Base-by-base conservation (phyloP, 2,888 invertebrate genomes). In the Belgica antarctica region DNA sequence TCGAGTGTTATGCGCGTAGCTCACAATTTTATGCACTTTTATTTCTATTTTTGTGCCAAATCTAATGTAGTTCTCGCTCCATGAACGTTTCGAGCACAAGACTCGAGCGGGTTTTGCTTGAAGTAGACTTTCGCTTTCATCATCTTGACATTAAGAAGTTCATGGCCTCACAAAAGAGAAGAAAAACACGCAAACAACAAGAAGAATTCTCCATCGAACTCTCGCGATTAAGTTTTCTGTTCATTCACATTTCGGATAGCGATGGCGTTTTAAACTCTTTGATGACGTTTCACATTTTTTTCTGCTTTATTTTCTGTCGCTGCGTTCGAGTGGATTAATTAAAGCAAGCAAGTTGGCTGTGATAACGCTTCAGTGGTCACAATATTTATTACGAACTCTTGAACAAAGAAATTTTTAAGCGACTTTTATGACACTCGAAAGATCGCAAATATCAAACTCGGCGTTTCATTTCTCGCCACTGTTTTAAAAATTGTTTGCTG, bases 201-300 rank as follows among this genome's bases (percentile, higher is more conserved):
- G 19, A 52, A 52, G 22, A 52, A 22, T 3, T 41, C 15, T 41
- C 19, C 17, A 52, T 52, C 19, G 22, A 52, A 52, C 22, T 22
- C 15, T 52, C 52, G 19, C 52, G 62, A 63, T 22, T 41, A 41
- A 36, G 15, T 62, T 63, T 62, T 62, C 34, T 41, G 63, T 63
- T 63, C 36, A 63, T 63, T 41, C 63, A 63, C 63, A 63, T 63
- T 63, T 62, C 36, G 36, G 63, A 36, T 63, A 41, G 63, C 34
- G 63, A 63, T 41, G 63, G 41, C 63, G n/a, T 24, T 41, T 25
- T n/a, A 15, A 31, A 12, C 10, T 59, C 27, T 59, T 59, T 24
- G 63, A 63, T 63, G 63, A 63, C 63, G 63, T 63, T 63, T 22
- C 52, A 52, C 22, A 19, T 52, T 52, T 52, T 31, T 31, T 31